Conservation (phyloP, 2,113 vertebrate species). For the Coptodon rendalli region DNA sequence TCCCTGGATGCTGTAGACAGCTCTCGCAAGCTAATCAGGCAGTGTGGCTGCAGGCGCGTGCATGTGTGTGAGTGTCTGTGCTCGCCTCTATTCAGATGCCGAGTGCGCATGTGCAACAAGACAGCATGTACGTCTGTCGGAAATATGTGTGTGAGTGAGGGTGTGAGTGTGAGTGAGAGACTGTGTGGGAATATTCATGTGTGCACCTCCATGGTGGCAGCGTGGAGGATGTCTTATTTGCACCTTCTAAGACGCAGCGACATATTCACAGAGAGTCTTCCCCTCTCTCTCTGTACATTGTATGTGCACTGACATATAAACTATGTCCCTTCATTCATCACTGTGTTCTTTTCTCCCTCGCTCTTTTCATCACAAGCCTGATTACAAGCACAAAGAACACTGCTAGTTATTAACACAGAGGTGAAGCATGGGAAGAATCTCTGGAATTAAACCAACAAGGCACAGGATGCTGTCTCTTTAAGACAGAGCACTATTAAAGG, state of each 20-base stretch:
- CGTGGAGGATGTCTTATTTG: conserved; percentile 8
- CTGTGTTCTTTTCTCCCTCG: background rate
- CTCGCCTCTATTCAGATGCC: conserved; percentile 12
- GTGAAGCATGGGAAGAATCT: background rate
- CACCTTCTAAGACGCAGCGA: background rate
- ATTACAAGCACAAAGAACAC: background rate
- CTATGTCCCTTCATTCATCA: background rate
- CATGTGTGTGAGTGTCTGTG: conserved; percentile 47
- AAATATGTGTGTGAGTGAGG: conserved; percentile 58
- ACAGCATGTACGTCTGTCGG: conserved; percentile 66
- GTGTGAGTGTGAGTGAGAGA: conserved; percentile 57
- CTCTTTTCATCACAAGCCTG: background rate
- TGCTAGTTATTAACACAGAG: background rate
- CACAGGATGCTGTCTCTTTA: conserved; percentile 61
- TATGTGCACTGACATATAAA: background rate
- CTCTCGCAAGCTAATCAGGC: conserved; percentile 75
- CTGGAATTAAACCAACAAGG: conserved; percentile 24
- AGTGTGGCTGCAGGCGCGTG: conserved; percentile 69
- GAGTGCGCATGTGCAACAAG: conserved; percentile 68
- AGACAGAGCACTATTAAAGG: conserved; percentile 48
- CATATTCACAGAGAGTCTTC: conserved; percentile 19
- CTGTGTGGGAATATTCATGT: conserved; percentile 57
- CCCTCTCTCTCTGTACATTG: background rate
- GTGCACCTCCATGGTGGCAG: conserved; percentile 42
- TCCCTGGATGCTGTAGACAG: conserved; percentile 74